phyloP scores from a whole-genome alignment of 2,888 invertebrate genomes.

The Aquatica leii region DNA sequence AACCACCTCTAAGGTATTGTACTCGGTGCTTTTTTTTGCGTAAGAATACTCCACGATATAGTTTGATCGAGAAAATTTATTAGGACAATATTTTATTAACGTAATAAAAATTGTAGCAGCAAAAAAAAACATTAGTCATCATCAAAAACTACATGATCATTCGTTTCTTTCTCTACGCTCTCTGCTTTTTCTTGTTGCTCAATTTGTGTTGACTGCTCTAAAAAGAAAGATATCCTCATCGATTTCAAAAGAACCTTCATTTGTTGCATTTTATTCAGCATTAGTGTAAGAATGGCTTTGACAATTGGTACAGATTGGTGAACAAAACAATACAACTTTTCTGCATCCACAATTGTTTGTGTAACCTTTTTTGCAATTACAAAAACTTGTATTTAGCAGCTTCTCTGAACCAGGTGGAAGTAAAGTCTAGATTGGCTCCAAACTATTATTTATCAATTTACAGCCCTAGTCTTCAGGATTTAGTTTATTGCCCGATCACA shows the following conservation, averaged over 20 bases:
- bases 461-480: constrained; percentile 44
- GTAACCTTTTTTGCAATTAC: constrained; percentile 45
- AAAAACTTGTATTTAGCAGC: constrained; percentile 46
- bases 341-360: constrained; percentile 45
- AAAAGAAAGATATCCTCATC: background rate
- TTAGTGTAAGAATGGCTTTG: constrained; percentile 42
- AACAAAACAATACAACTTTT: constrained; percentile 45
- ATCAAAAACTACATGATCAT: background rate
- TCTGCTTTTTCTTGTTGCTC: constrained; percentile 24
- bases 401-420: constrained; percentile 38
- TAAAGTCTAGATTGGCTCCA: constrained; percentile 35
- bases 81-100: background rate
- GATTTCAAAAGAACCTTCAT: constrained; percentile 21
- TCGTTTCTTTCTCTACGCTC: constrained; percentile 1
- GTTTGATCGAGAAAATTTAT: background rate
- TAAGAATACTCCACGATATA: background rate
- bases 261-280: constrained; percentile 38
- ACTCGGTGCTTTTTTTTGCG: background rate
- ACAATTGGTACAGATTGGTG: constrained; percentile 45
- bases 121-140: constrained; percentile 4
- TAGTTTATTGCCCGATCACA: constrained; percentile 34
- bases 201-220: constrained; percentile 18
- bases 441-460: constrained; percentile 38
- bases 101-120: too few species aligned
- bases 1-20: too few species aligned